Evolutionary conservation across 2,797 vertebrate genomes (phyloP), one percentile per base, ranked within the genome.

Genomic region (Trachurus trachurus): DNA sequence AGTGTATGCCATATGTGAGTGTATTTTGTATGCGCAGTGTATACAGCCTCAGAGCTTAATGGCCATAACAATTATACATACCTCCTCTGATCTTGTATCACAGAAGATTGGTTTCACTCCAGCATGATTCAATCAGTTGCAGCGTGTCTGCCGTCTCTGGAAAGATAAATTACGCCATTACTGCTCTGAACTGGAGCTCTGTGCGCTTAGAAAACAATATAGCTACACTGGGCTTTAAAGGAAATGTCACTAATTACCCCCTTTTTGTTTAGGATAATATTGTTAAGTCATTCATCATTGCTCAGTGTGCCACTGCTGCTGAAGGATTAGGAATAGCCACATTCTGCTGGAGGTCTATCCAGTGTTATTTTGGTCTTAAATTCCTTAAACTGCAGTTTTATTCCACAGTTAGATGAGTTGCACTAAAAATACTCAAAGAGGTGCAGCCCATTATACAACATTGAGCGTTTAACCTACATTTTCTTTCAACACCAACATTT

Each of bases 251-350:
- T 88, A 91, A 93, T 93, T 94, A 89, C 77, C 73, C 72, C 34
- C 19, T 83, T 88, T 90, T 85, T 92, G 88, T 91, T 86, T 89
- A 70, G 88, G 84, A 87, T 87, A 91, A 94, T 92, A 91, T 88
- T 88, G 82, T 89, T 76, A 77, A 87, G 87, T 85, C 86, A 84
- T 94, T 86, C 69, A 93, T 93, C 91, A 93, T 66, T 15, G 69
- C 53, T 61, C 66, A 74, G 34, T 39, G 67, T 66, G 82, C 82
- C 81, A 74, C 71, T 74, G 76, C 53, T 47, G 76, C 79, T 22
- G 59, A 71, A 70, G 66, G 76, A 40, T 72, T 62, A 67, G 70
- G 74, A 80, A 77, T 61, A 67, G 64, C 34, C 9, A 13, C 57
- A 34, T 65, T 65, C 71, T 45, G 12, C 44, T 59, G 13, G 22